phyloP scores from a whole-genome alignment of 2,888 invertebrate species.

The Drosophila demipolita region DNA sequence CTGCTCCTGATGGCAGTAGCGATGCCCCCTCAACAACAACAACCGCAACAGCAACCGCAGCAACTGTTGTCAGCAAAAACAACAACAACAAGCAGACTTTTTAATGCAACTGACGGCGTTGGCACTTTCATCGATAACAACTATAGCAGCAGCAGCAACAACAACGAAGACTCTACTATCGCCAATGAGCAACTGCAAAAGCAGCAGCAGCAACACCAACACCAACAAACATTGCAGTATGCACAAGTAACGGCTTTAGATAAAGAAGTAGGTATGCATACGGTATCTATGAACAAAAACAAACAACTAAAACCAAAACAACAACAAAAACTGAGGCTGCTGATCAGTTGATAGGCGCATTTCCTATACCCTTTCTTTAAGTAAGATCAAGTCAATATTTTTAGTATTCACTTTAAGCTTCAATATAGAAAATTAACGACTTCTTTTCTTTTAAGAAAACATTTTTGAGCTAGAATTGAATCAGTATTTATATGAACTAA shows the following conservation, averaged over 20 bases:
- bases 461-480: not conserved
- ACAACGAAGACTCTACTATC: constrained; percentile 34
- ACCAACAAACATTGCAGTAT: constrained; percentile 56
- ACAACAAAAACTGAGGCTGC: constrained; percentile 12
- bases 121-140: constrained; percentile 72
- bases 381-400: not conserved
- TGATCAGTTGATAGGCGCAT: constrained; percentile 22
- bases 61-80: constrained; percentile 44
- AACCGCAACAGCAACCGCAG: constrained; percentile 46
- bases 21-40: constrained; percentile 48
- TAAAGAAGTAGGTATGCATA: constrained; percentile 85
- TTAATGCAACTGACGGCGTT: constrained; percentile 59
- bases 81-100: constrained; percentile 35
- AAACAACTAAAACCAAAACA: constrained; percentile 14
- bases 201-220: constrained; percentile 37
- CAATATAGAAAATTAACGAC: not conserved
- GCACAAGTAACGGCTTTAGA: constrained; percentile 80
- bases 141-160: constrained; percentile 33
- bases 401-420: not conserved
- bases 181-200: constrained; percentile 52
- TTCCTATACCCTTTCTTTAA: constrained; percentile 28
- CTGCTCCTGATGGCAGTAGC: constrained; percentile 57
- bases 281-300: constrained; percentile 53
- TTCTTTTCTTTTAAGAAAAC: not conserved
- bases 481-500: not conserved